Conservation (phyloP, 1,140 invertebrate species). For the Aphelinus atriplicis region DNA sequence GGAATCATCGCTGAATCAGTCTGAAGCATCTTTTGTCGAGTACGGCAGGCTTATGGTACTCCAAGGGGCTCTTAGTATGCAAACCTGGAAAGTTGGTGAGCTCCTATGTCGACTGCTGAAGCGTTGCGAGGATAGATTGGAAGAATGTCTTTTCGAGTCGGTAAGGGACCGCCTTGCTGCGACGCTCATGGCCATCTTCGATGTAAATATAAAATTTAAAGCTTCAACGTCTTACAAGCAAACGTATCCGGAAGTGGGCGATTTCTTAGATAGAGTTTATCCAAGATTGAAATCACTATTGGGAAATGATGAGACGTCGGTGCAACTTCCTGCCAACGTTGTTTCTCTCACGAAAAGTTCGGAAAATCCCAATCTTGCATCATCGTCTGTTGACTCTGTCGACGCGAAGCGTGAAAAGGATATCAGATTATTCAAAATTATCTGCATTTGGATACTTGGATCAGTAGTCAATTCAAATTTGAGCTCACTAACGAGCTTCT, state of each 20-base stretch:
- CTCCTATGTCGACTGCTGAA: slow-evolving; percentile 70
- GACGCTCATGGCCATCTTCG: slow-evolving; percentile 76
- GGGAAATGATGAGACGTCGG: slow-evolving; percentile 33
- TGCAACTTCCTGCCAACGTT: too few species aligned
- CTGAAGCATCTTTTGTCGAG: slow-evolving; percentile 73
- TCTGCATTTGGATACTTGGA: slow-evolving; percentile 65
- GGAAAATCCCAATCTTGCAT: neutral
- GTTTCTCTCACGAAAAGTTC: too few species aligned
- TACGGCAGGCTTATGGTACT: slow-evolving; percentile 74
- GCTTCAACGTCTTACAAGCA: too few species aligned
- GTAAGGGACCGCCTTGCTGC: slow-evolving; percentile 76
- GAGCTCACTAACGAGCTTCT: slow-evolving; percentile 68
- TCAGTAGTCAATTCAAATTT: slow-evolving; percentile 56
- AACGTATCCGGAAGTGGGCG: slow-evolving; percentile 49
- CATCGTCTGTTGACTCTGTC: neutral
- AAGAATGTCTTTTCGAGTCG: slow-evolving; percentile 79
- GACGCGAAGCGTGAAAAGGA: neutral
- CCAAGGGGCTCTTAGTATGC: slow-evolving; percentile 70
- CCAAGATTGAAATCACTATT: slow-evolving; percentile 64
- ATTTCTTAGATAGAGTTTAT: slow-evolving; percentile 71
- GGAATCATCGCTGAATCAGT: slow-evolving; percentile 70
- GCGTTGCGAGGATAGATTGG: slow-evolving; percentile 64
- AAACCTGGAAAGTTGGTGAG: slow-evolving; percentile 77
- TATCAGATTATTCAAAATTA: slow-evolving; percentile 43
- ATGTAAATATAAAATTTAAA: slow-evolving; percentile 41